Percentiles rank a stretch among this genome's conserved stretches.
Conservation (phyloP, 2,113 vertebrate species). For the Sterna hirundo region DNA sequence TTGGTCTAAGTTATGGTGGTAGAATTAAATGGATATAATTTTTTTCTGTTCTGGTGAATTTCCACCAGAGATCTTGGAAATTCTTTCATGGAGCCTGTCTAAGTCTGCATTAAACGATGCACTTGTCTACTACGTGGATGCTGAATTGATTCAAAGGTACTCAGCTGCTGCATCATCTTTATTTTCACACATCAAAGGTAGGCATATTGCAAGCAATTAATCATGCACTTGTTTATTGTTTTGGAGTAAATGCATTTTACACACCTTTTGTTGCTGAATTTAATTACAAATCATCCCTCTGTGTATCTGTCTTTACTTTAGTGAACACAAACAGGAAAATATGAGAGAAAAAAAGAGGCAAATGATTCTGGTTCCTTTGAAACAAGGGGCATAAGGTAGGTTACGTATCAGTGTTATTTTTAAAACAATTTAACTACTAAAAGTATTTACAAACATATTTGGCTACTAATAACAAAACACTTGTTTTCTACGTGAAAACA, state of each 20-base stretch:
- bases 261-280: constrained; percentile 60
- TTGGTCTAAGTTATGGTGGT: neutral
- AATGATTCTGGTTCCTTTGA: neutral
- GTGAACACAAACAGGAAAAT: neutral
- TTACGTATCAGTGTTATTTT: neutral
- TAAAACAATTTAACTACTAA: neutral
- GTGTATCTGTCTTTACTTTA: constrained; percentile 19
- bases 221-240: constrained; percentile 64
- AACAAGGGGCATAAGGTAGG: neutral
- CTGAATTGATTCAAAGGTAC: constrained; percentile 41
- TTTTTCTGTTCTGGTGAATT: neutral
- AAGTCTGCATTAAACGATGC: neutral
- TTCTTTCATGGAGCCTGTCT: neutral
- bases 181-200: constrained; percentile 62
- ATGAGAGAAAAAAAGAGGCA: neutral
- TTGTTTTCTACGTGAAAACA: neutral
- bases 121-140: constrained; percentile 1
- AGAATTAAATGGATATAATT: neutral
- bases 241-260: constrained; percentile 57
- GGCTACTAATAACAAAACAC: neutral
- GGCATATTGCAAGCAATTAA: constrained; percentile 64
- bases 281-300: constrained; percentile 52
- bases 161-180: constrained; percentile 49
- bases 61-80: neutral
- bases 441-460: neutral